Evolutionary conservation across 2,888 invertebrate species (phyloP).

Genomic region (Tenthredo mesomela): DNA sequence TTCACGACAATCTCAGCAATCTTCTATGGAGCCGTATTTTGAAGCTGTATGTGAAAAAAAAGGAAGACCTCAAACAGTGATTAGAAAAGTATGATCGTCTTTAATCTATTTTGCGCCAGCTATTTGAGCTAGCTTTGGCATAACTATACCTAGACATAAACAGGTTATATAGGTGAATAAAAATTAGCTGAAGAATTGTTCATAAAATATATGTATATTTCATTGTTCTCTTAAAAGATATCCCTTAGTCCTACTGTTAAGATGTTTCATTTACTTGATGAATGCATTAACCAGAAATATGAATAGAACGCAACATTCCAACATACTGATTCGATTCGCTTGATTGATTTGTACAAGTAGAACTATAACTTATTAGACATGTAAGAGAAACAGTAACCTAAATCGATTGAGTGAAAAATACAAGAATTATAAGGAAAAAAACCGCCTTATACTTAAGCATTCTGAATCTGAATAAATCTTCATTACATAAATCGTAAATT

Average conservation of each 20-base stretch:
- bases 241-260: neutral
- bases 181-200: neutral
- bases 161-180: neutral
- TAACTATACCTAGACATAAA: neutral
- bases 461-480: neutral
- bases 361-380: neutral
- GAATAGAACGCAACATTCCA: neutral
- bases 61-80: too few relatives aligned
- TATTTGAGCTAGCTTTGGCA: too few relatives aligned
- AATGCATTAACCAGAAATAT: conserved; percentile 20
- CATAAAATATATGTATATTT: conserved; percentile 25
- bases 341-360: conserved; percentile 19
- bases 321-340: neutral
- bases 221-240: neutral
- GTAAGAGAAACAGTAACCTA: neutral
- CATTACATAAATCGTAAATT: neutral
- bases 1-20: too few relatives aligned
- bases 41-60: too few relatives aligned
- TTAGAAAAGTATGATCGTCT: too few relatives aligned
- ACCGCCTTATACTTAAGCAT: neutral
- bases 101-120: too few relatives aligned
- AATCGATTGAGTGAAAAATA: neutral
- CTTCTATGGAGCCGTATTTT: too few relatives aligned
- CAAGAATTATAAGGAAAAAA: neutral
- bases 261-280: conserved; percentile 4